These are phyloP conservation scores for Actenoides hombroni DNA, from an alignment of 2,113 vertebrate genomes.

Conservation along the genomic window DNA sequence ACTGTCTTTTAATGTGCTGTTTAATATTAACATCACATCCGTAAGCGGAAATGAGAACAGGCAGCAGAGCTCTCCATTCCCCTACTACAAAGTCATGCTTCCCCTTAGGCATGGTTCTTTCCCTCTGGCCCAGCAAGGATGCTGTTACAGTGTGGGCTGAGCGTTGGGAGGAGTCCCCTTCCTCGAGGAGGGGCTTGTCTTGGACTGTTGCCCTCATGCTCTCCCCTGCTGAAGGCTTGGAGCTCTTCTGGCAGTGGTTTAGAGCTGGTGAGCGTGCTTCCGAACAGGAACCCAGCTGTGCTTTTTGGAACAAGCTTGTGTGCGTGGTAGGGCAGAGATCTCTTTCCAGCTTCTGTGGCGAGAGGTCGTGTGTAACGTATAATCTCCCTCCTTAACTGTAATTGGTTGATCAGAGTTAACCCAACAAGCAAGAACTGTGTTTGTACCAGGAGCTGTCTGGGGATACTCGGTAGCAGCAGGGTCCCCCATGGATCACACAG, in stretches of 20 bases:
- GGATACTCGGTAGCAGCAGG: not conserved
- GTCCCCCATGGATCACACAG: accelerated
- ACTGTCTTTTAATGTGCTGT: not conserved
- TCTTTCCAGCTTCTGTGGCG: not conserved
- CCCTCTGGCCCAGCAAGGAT: not conserved
- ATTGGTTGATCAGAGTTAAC: not conserved
- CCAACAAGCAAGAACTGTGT: not conserved
- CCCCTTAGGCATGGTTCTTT: not conserved
- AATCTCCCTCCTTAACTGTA: not conserved
- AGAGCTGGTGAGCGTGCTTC: not conserved
- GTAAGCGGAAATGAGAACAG: not conserved
- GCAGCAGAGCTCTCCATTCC: not conserved
- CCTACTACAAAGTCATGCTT: not conserved
- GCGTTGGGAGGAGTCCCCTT: not conserved
- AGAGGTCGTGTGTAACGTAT: not conserved
- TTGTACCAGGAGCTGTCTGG: not conserved
- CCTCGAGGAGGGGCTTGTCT: accelerated
- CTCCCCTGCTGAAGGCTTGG: not conserved
- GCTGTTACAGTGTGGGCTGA: not conserved
- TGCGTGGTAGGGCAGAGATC: not conserved
- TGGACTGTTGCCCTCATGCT: accelerated
- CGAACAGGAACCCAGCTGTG: not conserved
- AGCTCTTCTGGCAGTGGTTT: not conserved
- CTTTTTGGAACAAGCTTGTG: not conserved
- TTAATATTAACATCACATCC: conserved; percentile 15